Conservation (phyloP, 2,888 invertebrate species). For the Eutolmus rufibarbis region DNA sequence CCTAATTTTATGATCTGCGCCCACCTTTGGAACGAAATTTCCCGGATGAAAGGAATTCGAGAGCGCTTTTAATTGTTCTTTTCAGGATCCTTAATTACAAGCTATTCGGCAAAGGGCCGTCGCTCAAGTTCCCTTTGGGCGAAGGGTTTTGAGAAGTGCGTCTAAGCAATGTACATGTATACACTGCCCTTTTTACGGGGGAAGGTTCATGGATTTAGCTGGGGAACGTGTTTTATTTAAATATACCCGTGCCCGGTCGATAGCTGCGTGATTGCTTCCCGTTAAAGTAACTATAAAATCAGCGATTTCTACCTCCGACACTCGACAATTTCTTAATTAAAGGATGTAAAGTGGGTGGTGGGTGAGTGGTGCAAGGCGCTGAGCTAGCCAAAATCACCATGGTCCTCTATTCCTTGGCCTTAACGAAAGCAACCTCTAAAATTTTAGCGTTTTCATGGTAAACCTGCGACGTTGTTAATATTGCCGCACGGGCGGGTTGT, state of each 20-base stretch:
- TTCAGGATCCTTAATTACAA: constrained; percentile 18
- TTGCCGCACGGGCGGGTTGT: neutral
- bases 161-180: neutral
- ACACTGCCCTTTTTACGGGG: neutral
- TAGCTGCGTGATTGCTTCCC: constrained; percentile 20
- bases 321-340: constrained; percentile 38
- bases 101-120: neutral
- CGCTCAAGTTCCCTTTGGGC: constrained; percentile 3
- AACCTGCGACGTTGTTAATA: neutral
- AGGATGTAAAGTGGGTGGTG: neutral
- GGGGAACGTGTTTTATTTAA: constrained; percentile 18
- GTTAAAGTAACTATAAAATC: constrained; percentile 33
- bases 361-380: neutral
- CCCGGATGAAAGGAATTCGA: constrained; percentile 22
- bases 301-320: constrained; percentile 2
- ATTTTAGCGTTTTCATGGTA: constrained; percentile 2
- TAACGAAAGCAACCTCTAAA: neutral
- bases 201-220: neutral
- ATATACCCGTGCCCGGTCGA: neutral
- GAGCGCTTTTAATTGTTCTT: constrained; percentile 29
- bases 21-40: neutral
- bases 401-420: neutral
- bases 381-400: neutral
- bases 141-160: neutral
- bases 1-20: constrained; percentile 8